These are phyloP conservation scores for Charadrius vociferus DNA, from an alignment of 2,113 vertebrate species.

Conservation along the genomic window DNA sequence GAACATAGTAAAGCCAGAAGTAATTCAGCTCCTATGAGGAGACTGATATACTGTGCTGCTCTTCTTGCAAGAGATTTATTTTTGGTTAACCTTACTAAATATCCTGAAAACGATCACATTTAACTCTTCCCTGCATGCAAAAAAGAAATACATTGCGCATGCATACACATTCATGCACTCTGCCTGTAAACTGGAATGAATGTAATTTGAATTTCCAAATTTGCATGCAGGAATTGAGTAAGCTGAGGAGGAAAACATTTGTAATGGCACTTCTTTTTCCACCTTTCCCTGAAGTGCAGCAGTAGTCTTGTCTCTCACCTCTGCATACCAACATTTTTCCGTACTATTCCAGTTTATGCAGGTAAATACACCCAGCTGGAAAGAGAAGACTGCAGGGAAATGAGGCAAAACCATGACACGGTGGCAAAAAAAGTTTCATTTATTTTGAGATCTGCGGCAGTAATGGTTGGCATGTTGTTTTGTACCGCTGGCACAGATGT, in stretches of 20 bases:
- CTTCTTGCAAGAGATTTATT: neutral
- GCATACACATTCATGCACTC: accelerated
- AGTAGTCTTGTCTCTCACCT: neutral
- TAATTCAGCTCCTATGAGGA: neutral
- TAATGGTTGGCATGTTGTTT: accelerated
- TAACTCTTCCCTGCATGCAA: neutral
- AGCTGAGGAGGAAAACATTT: neutral
- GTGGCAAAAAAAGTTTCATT: neutral
- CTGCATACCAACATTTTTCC: neutral
- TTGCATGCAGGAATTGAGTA: neutral
- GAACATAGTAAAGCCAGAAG: neutral
- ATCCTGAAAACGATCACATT: neutral
- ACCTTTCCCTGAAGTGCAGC: neutral
- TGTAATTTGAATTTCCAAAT: neutral
- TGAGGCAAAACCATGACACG: accelerated
- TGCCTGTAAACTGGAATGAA: neutral
- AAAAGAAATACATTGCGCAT: neutral
- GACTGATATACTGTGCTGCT: neutral
- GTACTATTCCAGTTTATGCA: neutral
- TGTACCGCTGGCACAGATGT: neutral
- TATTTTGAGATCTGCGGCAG: neutral
- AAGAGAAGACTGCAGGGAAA: accelerated
- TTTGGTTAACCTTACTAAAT: neutral
- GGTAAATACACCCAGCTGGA: neutral
- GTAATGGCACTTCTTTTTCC: neutral